Conservation (phyloP, 2,113 vertebrate genomes). For the Hypanus sabinus region DNA sequence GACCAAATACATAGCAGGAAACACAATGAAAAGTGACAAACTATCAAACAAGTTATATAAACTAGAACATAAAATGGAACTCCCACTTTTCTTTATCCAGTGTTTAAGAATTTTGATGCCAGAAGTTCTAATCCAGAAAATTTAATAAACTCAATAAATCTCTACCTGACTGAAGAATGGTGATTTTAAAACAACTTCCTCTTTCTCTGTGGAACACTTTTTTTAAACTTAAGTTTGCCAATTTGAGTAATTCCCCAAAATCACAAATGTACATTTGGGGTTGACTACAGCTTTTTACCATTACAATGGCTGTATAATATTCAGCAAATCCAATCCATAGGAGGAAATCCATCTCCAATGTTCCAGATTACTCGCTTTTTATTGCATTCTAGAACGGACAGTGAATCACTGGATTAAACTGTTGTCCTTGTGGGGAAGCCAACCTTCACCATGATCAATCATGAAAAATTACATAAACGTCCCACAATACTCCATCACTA, state of each 20-base stretch:
- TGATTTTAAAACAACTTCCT: background rate
- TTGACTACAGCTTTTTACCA: background rate
- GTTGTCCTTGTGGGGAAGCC: too few species aligned
- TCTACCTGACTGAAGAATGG: background rate
- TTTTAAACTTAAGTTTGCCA: background rate
- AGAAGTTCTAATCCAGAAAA: background rate
- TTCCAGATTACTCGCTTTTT: too few species aligned
- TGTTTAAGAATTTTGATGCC: background rate
- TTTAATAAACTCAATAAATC: background rate
- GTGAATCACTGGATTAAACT: too few species aligned
- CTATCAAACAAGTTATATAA: background rate
- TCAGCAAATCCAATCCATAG: background rate
- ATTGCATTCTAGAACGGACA: too few species aligned
- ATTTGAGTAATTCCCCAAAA: background rate
- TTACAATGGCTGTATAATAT: background rate
- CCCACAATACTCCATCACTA: background rate
- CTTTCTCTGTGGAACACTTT: background rate
- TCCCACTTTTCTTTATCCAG: background rate
- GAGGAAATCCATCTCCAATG: background rate
- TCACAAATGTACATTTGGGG: background rate
- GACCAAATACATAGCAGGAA: conserved; percentile 10
- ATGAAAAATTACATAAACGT: background rate
- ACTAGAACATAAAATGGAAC: background rate
- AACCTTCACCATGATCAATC: background rate
- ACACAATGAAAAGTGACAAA: background rate